A percentile compares a stretch with the other conserved stretches of the same genome.
Conservation (phyloP, 2,797 vertebrate genomes). For the Characodon lateralis region DNA sequence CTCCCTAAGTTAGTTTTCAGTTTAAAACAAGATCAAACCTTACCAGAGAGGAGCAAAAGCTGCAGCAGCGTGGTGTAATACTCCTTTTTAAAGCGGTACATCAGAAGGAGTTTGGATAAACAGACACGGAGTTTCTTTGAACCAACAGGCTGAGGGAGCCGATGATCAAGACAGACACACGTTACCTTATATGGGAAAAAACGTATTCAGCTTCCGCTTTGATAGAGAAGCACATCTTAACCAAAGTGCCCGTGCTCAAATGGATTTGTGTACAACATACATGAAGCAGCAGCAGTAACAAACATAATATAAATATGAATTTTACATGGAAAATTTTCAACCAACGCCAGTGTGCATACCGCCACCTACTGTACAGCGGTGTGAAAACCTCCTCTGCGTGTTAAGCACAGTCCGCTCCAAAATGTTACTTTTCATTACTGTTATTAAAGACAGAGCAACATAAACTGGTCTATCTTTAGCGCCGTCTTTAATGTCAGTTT, state of each 20-base stretch:
- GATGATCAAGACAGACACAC: neutral
- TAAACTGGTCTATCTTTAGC: too few relatives aligned
- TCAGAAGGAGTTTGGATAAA: neutral
- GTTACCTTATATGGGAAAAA: conserved; percentile 8
- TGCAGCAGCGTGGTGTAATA: neutral
- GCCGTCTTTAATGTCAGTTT: neutral
- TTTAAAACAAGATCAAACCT: neutral
- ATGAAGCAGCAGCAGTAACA: neutral
- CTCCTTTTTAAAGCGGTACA: neutral
- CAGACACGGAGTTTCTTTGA: neutral
- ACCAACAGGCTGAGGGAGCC: neutral
- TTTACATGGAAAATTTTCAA: neutral
- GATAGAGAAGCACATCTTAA: neutral
- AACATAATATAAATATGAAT: neutral
- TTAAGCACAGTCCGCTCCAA: neutral
- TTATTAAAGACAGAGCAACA: too few relatives aligned
- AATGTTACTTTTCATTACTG: too few relatives aligned
- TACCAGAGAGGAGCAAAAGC: conserved; percentile 2
- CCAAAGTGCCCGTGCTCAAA: neutral
- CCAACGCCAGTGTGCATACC: neutral
- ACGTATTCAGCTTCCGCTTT: neutral
- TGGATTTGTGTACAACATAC: neutral
- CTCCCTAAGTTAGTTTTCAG: neutral
- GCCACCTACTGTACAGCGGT: neutral
- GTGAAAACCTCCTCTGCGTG: neutral